phyloP scores from a whole-genome alignment of 1,140 invertebrate genomes.

The Macrocentrus cingulum region DNA sequence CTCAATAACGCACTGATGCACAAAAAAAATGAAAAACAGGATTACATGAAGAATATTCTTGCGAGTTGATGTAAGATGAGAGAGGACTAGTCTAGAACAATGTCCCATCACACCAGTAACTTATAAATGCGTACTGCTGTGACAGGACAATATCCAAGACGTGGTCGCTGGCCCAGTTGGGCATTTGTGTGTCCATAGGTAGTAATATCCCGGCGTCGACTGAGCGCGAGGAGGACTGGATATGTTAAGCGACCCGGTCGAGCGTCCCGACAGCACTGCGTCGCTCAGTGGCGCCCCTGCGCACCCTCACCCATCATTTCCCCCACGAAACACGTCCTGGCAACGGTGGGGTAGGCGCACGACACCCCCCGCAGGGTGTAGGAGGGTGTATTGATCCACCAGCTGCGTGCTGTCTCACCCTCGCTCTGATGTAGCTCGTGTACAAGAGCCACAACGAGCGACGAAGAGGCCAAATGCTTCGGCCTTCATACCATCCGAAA shows the following conservation, averaged over 20 bases:
- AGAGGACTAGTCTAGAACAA: conserved; percentile 71
- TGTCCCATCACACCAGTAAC: conserved; percentile 88
- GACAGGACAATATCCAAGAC: conserved; percentile 90
- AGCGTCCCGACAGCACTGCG: conserved; percentile 58
- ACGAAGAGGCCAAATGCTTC: not conserved
- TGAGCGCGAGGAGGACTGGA: not conserved
- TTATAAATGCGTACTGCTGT: conserved; percentile 80
- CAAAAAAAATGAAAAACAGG: too few relatives aligned
- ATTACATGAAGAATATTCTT: too few relatives aligned
- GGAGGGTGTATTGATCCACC: conserved; percentile 57
- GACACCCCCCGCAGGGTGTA: conserved; percentile 24
- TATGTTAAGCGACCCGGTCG: conserved; percentile 42
- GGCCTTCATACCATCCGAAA: conserved; percentile 19
- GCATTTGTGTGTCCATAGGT: not conserved
- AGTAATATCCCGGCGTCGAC: not conserved
- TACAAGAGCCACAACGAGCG: not conserved
- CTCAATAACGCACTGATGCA: too few relatives aligned
- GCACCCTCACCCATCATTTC: conserved; percentile 41
- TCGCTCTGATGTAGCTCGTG: not conserved
- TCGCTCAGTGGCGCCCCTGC: conserved; percentile 50
- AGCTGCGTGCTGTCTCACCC: conserved; percentile 53
- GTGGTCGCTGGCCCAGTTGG: conserved; percentile 28
- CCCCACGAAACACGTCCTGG: conserved; percentile 27
- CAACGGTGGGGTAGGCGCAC: conserved; percentile 28
- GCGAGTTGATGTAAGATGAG: too few relatives aligned